Percentiles rank a stretch among this genome's conserved stretches.
phyloP scores from a whole-genome alignment of 2,888 invertebrate species.

The Clistopyga incitator region DNA sequence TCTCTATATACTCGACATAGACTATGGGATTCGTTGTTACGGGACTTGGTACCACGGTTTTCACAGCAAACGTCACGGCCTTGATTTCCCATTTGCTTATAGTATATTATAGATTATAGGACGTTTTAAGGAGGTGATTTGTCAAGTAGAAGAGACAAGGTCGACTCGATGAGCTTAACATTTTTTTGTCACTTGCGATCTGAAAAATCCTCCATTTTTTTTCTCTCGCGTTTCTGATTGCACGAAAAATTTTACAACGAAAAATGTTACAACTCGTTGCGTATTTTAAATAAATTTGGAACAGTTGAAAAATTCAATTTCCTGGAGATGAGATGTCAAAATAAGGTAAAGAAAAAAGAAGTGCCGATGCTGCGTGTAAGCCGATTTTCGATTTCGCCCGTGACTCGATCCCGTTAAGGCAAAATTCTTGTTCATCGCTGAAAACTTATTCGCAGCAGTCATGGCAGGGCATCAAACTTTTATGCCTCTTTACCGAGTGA shows the following conservation, averaged over 20 bases:
- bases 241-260: too few species aligned
- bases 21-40: background rate
- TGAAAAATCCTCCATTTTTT: too few species aligned
- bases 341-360: background rate
- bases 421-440: slow-evolving; percentile 19
- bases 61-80: slow-evolving; percentile 1
- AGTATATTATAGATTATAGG: slow-evolving; percentile 13
- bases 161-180: too few species aligned
- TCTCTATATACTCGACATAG: slow-evolving; percentile 12
- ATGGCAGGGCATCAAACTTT: slow-evolving; percentile 9
- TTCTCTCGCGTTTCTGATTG: too few species aligned
- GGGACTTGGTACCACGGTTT: slow-evolving; percentile 31
- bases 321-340: background rate
- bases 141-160: background rate
- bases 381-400: slow-evolving; percentile 26
- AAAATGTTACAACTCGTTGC: background rate
- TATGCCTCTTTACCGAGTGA: slow-evolving; percentile 7
- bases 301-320: background rate
- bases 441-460: slow-evolving; percentile 28
- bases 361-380: background rate
- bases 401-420: slow-evolving; percentile 13
- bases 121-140: background rate
- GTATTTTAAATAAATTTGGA: background rate
- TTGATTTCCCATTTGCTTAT: slow-evolving; percentile 18
- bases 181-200: too few species aligned